A percentile compares a stretch with the other conserved stretches of the same genome.
phyloP scores from a whole-genome alignment of 1,140 invertebrate species.

The Drosophila fuyamai region DNA sequence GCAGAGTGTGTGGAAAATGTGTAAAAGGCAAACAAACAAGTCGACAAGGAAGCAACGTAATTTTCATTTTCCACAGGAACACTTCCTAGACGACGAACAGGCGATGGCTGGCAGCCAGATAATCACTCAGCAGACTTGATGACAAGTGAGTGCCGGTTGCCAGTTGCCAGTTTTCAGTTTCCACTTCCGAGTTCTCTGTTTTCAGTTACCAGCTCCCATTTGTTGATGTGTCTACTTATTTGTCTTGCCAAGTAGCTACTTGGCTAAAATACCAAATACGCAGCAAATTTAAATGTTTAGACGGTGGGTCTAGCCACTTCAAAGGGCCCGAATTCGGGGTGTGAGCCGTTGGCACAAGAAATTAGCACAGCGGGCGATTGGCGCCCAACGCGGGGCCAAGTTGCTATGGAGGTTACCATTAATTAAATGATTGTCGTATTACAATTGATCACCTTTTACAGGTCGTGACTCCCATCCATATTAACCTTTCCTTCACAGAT shows the following conservation, averaged over 20 bases:
- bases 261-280: slow-evolving; percentile 40
- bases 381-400: slow-evolving; percentile 3
- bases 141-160: slow-evolving; percentile 60
- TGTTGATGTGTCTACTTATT: slow-evolving; percentile 21
- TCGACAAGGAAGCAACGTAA: slow-evolving; percentile 56
- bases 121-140: slow-evolving; percentile 72
- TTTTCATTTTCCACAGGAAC: slow-evolving; percentile 61
- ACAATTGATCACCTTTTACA: too few species aligned
- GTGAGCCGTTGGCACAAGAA: not conserved
- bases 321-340: not conserved
- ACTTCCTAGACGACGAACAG: slow-evolving; percentile 14
- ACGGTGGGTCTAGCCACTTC: slow-evolving; percentile 6
- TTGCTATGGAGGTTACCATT: not conserved
- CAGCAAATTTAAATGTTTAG: slow-evolving; percentile 18
- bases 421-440: not conserved
- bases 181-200: not conserved
- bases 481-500: too few species aligned
- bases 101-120: slow-evolving; percentile 59
- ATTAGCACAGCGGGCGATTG: not conserved
- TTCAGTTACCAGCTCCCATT: slow-evolving; percentile 9
- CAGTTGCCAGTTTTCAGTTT: slow-evolving; percentile 4
- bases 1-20: slow-evolving; percentile 59
- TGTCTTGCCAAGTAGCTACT: slow-evolving; percentile 42
- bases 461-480: too few species aligned
- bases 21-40: slow-evolving; percentile 64